Conservation (phyloP, 2,888 invertebrate genomes). For the Lysandra bellargus region DNA sequence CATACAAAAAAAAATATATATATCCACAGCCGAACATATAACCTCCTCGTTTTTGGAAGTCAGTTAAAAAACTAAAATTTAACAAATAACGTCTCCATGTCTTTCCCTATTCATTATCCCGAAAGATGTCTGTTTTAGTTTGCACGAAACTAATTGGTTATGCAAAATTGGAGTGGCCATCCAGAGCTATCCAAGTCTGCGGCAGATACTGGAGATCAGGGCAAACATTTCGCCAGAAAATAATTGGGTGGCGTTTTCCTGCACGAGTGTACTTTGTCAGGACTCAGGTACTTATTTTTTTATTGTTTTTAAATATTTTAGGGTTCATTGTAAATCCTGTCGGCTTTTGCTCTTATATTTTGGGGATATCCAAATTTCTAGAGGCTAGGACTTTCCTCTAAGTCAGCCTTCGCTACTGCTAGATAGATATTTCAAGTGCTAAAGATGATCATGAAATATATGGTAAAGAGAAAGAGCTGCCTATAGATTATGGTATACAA, state of each 20-base stretch:
- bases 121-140: constrained; percentile 66
- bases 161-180: constrained; percentile 75
- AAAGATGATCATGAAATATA: too few relatives aligned
- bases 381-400: too few relatives aligned
- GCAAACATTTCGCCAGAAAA: constrained; percentile 60
- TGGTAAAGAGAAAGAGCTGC: too few relatives aligned
- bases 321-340: background rate
- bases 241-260: constrained; percentile 61
- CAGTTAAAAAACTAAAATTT: background rate
- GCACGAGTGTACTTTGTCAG: constrained; percentile 46
- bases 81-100: constrained; percentile 31
- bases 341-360: background rate
- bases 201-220: constrained; percentile 64
- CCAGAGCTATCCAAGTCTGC: constrained; percentile 73
- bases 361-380: background rate
- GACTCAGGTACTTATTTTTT: constrained; percentile 9
- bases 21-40: too few relatives aligned
- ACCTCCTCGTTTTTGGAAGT: too few relatives aligned
- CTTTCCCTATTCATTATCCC: constrained; percentile 37
- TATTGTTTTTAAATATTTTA: constrained; percentile 5
- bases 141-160: constrained; percentile 75
- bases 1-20: too few relatives aligned
- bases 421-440: too few relatives aligned
- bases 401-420: too few relatives aligned
- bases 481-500: too few relatives aligned